A percentile compares a stretch with the other conserved stretches of the same genome.
These are phyloP conservation scores for Pristionchus entomophagus DNA, from an alignment of 2,888 invertebrate genomes.

Conservation along the genomic window DNA sequence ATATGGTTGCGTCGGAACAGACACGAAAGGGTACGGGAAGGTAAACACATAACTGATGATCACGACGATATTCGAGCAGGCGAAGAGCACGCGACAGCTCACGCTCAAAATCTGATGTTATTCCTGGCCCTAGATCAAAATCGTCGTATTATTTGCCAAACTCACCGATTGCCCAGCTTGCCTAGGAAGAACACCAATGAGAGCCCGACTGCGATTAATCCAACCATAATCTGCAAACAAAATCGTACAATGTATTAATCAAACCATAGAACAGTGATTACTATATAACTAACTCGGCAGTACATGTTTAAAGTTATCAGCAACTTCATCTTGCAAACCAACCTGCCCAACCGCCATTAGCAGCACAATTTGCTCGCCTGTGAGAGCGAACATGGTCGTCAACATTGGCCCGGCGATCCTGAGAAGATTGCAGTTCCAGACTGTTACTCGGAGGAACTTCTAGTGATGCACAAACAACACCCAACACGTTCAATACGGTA, in stretches of 20 bases:
- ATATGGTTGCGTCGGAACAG: neutral
- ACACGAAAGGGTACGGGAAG: neutral
- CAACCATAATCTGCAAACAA: neutral
- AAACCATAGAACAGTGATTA: too few relatives aligned
- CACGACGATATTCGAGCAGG: neutral
- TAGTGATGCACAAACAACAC: too few relatives aligned
- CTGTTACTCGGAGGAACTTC: too few relatives aligned
- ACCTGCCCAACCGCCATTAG: neutral
- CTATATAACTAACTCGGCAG: too few relatives aligned
- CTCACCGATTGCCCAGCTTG: neutral
- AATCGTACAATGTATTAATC: too few relatives aligned
- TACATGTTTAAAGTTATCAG: too few relatives aligned
- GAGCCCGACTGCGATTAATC: neutral
- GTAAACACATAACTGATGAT: neutral
- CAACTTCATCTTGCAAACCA: neutral
- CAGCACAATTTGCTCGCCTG: neutral
- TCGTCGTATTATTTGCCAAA: too few relatives aligned
- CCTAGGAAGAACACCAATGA: neutral
- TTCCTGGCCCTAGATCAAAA: neutral
- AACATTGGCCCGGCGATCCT: constrained; percentile 14
- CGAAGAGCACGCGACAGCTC: neutral
- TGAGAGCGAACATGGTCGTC: neutral
- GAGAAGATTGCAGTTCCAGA: too few relatives aligned
- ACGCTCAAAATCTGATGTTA: neutral
- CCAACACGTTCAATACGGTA: too few relatives aligned